Base-by-base conservation (phyloP, 2,113 vertebrate species). In the Lontra canadensis region DNA sequence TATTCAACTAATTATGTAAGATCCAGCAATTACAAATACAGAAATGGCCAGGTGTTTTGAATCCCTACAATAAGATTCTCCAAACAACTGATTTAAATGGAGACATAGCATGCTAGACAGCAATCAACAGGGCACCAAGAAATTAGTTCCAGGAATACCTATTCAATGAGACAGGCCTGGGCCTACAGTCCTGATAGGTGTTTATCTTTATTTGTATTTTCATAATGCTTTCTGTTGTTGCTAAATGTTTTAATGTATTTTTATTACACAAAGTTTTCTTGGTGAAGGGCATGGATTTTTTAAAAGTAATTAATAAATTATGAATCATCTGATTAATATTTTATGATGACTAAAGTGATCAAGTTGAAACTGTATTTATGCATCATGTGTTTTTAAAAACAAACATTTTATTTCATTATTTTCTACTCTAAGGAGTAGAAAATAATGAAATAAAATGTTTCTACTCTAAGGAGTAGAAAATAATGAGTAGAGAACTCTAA, bases 321-420 rank as follows among this genome's bases (percentile, higher is more conserved):
- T 34, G 8, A 74, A 92, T 42, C 65, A 6, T 91, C 74, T 87
- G 52, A 78, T 61, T 95, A 86, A 86, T 79, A 76, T 79, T 79
- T 82, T 89, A 87, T 80, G 12, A 71, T 92, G 6, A 82, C 11
- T 80, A 17, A n/a, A 2, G 6, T 47, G 57, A 93, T 91, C 36
- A 95, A 96, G 80, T 95, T 47, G 90, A 96, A 93, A 73, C 31
- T 87, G 8, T 25, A 89, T 74, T 94, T 83, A 79, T 47, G 36
- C 11, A 80, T n/a, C 57, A 25, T 31, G 2, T 78, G 3, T 88
- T 89, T 86, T 59, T 63, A 91, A 90, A 92, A 92, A 59, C 17
- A 92, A 90, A 84, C 26, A 83, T 55, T 82, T 76, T 86, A 65
- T 36, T 47, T 71, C 20, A 67, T 88, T 85, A 47, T 52, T 97